Conservation (phyloP, 1,140 invertebrate genomes). For the Mylabris phalerata region DNA sequence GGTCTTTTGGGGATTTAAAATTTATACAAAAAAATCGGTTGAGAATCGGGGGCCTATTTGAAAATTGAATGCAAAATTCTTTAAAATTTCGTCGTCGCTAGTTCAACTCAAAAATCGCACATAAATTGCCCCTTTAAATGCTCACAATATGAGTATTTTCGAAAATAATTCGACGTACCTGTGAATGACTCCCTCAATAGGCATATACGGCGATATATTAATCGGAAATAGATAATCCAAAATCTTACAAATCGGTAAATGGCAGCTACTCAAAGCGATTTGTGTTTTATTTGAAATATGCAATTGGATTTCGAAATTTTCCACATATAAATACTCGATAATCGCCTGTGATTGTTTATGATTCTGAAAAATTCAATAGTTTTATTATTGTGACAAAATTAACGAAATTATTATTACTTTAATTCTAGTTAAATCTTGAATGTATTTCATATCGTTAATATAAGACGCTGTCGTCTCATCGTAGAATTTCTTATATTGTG, state of each 20-base stretch:
- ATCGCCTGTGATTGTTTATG: not conserved
- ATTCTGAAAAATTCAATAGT: not conserved
- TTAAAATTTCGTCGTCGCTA: too few species aligned
- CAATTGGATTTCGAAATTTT: slow-evolving; percentile 50
- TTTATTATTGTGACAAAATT: too few species aligned
- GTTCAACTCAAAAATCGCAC: too few species aligned
- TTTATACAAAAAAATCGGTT: too few species aligned
- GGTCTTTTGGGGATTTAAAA: too few species aligned
- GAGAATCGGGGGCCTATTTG: too few species aligned
- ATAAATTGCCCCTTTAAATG: too few species aligned
- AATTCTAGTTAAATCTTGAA: slow-evolving; percentile 24
- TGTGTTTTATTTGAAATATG: slow-evolving; percentile 61
- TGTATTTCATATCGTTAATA: slow-evolving; percentile 28
- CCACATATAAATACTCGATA: slow-evolving; percentile 47
- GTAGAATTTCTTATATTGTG: slow-evolving; percentile 25
- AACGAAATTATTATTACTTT: slow-evolving; percentile 18
- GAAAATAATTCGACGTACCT: slow-evolving; percentile 41
- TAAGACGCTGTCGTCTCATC: slow-evolving; percentile 22
- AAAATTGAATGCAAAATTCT: too few species aligned
- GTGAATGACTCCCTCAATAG: slow-evolving; percentile 41
- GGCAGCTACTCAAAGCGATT: slow-evolving; percentile 38
- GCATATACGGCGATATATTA: slow-evolving; percentile 40
- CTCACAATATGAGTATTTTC: not conserved
- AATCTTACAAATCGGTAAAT: slow-evolving; percentile 40
- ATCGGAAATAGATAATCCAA: slow-evolving; percentile 38